phyloP scores from a whole-genome alignment of 2,113 vertebrate species.

The Dromas ardeola region DNA sequence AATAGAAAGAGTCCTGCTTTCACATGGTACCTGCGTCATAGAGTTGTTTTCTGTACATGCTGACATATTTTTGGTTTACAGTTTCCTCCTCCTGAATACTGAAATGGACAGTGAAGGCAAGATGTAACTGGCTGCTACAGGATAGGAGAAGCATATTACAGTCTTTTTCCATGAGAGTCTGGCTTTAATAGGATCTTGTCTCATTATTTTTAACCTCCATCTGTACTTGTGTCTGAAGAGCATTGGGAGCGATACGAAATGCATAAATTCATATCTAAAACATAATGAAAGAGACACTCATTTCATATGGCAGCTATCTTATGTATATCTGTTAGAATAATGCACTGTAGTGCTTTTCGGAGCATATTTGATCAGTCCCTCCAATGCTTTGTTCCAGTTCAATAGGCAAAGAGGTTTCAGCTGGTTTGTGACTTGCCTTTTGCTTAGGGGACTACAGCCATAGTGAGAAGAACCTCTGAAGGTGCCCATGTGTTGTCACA shows the following conservation, averaged over 20 bases:
- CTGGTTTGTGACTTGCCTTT: neutral
- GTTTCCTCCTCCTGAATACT: neutral
- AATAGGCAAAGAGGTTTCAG: neutral
- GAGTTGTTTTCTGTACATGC: neutral
- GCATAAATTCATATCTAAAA: neutral
- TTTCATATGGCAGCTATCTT: neutral
- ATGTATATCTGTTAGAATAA: neutral
- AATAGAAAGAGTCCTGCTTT: neutral
- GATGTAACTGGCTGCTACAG: neutral
- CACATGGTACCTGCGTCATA: neutral
- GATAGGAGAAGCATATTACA: neutral
- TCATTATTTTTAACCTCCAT: conserved; percentile 32
- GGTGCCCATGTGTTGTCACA: neutral
- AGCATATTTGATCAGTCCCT: neutral
- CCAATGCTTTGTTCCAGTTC: neutral
- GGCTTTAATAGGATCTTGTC: neutral
- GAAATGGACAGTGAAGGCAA: neutral
- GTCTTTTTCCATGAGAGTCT: neutral
- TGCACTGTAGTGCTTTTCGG: neutral
- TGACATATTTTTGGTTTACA: neutral
- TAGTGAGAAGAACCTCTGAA: neutral
- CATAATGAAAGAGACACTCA: neutral
- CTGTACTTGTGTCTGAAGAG: neutral
- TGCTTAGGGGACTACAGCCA: neutral
- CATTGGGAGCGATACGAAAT: neutral